These are phyloP conservation scores for Muntiacus muntjak DNA, from an alignment of 2,113 vertebrate genomes.

Conservation along the genomic window DNA sequence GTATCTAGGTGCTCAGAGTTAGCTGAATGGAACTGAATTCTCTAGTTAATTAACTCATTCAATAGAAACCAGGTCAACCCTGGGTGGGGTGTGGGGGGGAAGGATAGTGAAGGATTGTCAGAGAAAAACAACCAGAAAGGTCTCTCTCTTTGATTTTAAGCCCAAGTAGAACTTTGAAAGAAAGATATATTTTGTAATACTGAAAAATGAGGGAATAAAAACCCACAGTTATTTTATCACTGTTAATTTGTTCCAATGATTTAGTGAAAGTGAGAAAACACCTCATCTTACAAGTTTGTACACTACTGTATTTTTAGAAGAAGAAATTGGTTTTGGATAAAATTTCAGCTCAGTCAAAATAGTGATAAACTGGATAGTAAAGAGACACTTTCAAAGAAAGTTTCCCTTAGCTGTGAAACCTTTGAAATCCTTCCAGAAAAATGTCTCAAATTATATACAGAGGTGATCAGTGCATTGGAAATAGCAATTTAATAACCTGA, in stretches of 20 bases:
- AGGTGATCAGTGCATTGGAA: neutral
- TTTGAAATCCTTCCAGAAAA: slow-evolving; percentile 48
- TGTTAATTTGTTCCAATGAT: neutral
- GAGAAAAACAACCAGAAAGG: neutral
- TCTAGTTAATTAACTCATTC: neutral
- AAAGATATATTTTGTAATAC: neutral
- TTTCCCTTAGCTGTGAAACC: slow-evolving; percentile 27
- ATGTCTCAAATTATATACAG: neutral
- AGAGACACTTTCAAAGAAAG: slow-evolving; percentile 26
- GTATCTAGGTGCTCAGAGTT: neutral
- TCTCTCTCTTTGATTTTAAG: neutral
- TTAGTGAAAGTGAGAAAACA: neutral
- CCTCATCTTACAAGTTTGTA: neutral
- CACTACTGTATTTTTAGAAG: neutral
- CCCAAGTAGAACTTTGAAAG: neutral
- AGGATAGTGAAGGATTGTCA: neutral
- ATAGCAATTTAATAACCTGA: slow-evolving; percentile 24
- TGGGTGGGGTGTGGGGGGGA: no score
- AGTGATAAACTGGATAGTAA: neutral
- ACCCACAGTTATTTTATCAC: neutral
- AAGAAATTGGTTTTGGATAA: slow-evolving; percentile 3
- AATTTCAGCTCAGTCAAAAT: neutral
- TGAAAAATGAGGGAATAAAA: neutral
- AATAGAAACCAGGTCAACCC: neutral
- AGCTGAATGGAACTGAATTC: neutral